These are phyloP conservation scores for Dryobota labecula DNA, from an alignment of 2,888 invertebrate genomes.

Conservation along the genomic window DNA sequence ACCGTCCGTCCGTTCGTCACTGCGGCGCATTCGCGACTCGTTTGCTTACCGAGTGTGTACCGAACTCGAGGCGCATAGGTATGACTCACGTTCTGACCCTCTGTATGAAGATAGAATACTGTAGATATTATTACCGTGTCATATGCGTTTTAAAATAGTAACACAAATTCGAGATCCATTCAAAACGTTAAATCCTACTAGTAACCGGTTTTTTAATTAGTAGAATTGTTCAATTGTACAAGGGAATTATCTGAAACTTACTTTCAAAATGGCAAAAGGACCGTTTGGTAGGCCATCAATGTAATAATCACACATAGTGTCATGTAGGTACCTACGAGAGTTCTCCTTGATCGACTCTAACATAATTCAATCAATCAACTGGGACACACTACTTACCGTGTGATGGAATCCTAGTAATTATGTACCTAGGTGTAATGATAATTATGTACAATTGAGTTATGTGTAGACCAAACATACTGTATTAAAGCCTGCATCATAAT, in stretches of 20 bases:
- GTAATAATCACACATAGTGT: neutral
- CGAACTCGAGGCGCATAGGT: too few relatives aligned
- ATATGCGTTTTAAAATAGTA: neutral
- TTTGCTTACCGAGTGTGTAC: too few relatives aligned
- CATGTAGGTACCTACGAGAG: neutral
- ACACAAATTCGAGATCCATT: neutral
- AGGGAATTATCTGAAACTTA: neutral
- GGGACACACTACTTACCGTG: constrained; percentile 1
- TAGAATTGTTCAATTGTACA: neutral
- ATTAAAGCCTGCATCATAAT: neutral
- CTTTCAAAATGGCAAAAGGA: neutral
- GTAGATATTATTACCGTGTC: too few relatives aligned
- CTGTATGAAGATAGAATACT: too few relatives aligned
- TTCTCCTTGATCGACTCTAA: constrained; percentile 4
- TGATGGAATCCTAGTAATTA: constrained; percentile 14
- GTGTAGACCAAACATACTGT: neutral
- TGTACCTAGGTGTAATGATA: neutral
- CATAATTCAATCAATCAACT: constrained; percentile 29
- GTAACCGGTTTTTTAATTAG: neutral
- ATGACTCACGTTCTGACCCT: too few relatives aligned
- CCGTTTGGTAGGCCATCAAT: too few relatives aligned
- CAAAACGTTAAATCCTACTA: too few relatives aligned
- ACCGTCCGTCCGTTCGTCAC: too few relatives aligned
- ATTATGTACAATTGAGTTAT: constrained; percentile 9
- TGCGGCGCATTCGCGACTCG: too few relatives aligned